Percentiles rank a stretch among this genome's conserved stretches.
Evolutionary conservation across 1,140 invertebrate genomes (phyloP).

Genomic region (Cherax destructor): DNA sequence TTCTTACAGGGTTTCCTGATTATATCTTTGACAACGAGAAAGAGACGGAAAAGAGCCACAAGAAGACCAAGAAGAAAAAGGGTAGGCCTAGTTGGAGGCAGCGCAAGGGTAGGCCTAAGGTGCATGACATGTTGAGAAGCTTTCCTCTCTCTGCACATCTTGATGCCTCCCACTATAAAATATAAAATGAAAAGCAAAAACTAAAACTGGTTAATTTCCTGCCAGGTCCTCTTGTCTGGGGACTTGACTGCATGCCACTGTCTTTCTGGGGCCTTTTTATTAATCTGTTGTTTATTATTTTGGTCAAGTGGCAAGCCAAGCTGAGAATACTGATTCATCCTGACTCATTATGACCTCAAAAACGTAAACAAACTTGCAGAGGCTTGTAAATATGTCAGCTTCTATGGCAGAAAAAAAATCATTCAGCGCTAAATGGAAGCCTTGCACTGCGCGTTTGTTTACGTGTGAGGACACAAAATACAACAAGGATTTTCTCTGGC

Average conservation of each 20-base stretch:
- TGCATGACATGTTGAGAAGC: constrained; percentile 12
- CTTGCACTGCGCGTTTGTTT: neutral
- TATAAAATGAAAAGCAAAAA: neutral
- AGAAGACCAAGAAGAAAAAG: constrained; percentile 16
- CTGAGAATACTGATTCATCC: neutral
- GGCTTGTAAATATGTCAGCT: neutral
- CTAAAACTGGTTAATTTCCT: too few relatives aligned
- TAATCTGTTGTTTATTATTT: neutral
- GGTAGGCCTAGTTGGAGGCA: constrained; percentile 32
- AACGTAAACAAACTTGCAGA: neutral
- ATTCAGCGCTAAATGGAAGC: neutral
- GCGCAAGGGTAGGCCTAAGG: constrained; percentile 34
- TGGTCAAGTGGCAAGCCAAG: neutral
- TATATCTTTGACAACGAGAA: constrained; percentile 40
- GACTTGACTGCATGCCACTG: neutral
- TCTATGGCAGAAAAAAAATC: neutral
- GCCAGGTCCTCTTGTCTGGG: too few relatives aligned
- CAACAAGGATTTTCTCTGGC: neutral
- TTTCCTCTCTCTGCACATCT: neutral
- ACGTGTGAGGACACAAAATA: neutral
- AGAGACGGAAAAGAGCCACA: constrained; percentile 7
- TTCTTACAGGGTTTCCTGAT: neutral
- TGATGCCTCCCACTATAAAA: neutral
- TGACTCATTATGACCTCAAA: neutral
- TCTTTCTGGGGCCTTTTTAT: neutral